Conservation (phyloP, 1,140 invertebrate genomes). For the Drosophila equinoxialis region DNA sequence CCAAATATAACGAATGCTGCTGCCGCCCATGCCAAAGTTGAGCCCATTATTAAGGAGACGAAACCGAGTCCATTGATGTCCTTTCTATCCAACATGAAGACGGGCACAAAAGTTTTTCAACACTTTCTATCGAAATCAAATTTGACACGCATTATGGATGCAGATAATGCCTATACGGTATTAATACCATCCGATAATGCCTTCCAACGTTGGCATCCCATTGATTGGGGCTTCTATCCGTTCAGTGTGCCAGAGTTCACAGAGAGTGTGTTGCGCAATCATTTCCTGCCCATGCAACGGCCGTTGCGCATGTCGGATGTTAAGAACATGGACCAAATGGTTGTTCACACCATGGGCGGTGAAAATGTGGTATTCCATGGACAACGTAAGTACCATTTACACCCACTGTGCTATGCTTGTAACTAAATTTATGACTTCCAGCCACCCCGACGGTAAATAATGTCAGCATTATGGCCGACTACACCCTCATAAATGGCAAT, state of each 20-base stretch:
- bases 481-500: slow-evolving; percentile 85
- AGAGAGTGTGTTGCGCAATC: slow-evolving; percentile 86
- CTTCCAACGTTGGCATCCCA: slow-evolving; percentile 87
- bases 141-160: slow-evolving; percentile 85
- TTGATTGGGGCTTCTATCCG: slow-evolving; percentile 88
- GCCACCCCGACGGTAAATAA: slow-evolving; percentile 85
- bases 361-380: slow-evolving; percentile 84
- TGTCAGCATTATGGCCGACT: slow-evolving; percentile 85
- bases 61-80: slow-evolving; percentile 86
- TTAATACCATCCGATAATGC: slow-evolving; percentile 87
- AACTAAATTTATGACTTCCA: slow-evolving; percentile 46
- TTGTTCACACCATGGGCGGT: slow-evolving; percentile 85
- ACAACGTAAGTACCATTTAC: slow-evolving; percentile 83
- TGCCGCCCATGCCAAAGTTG: slow-evolving; percentile 79
- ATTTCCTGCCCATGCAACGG: slow-evolving; percentile 85
- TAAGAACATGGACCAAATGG: slow-evolving; percentile 83
- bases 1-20: slow-evolving; percentile 77
- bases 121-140: slow-evolving; percentile 86
- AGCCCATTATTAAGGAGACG: slow-evolving; percentile 82
- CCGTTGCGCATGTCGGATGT: slow-evolving; percentile 84
- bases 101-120: slow-evolving; percentile 86
- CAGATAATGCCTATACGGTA: slow-evolving; percentile 85
- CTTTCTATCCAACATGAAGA: slow-evolving; percentile 85
- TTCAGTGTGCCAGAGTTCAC: slow-evolving; percentile 87
- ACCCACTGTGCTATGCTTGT: slow-evolving; percentile 2